phyloP scores from a whole-genome alignment of 2,113 vertebrate genomes.

The Paracyprichromis sp. region DNA sequence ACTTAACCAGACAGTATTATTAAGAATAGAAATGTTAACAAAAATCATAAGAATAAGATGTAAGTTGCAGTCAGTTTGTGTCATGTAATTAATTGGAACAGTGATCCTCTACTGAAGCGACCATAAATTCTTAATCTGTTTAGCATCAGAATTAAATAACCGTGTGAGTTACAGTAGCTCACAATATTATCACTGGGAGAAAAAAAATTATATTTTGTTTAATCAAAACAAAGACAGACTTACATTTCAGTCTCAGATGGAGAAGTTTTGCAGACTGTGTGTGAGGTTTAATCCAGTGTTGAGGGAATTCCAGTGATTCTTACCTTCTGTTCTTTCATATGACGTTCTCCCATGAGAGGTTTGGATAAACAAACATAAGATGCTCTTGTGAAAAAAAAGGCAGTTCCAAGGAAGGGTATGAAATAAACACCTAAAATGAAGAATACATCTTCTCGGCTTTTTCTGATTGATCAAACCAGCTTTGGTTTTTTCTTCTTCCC shows the following conservation, averaged over 20 bases:
- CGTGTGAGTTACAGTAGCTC: neutral
- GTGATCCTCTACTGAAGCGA: neutral
- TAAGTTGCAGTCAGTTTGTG: neutral
- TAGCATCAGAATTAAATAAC: neutral
- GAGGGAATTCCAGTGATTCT: neutral
- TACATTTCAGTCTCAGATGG: neutral
- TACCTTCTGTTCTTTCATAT: neutral
- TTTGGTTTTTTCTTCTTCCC: neutral
- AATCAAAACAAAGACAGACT: neutral
- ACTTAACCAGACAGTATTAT: neutral
- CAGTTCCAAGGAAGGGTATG: neutral
- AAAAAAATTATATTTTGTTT: neutral
- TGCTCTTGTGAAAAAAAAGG: neutral
- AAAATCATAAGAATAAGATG: fast-evolving
- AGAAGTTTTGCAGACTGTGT: neutral
- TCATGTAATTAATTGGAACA: neutral
- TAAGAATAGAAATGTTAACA: neutral
- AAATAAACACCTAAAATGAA: neutral
- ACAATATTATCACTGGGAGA: neutral
- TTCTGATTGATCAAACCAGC: slow-evolving; percentile 18
- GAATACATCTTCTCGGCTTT: neutral
- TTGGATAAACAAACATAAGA: neutral
- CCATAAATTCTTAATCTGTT: neutral
- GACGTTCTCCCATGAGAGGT: neutral
- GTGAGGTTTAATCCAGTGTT: neutral